phyloP scores from a whole-genome alignment of 2,888 invertebrate species.

The Panopea generosa region DNA sequence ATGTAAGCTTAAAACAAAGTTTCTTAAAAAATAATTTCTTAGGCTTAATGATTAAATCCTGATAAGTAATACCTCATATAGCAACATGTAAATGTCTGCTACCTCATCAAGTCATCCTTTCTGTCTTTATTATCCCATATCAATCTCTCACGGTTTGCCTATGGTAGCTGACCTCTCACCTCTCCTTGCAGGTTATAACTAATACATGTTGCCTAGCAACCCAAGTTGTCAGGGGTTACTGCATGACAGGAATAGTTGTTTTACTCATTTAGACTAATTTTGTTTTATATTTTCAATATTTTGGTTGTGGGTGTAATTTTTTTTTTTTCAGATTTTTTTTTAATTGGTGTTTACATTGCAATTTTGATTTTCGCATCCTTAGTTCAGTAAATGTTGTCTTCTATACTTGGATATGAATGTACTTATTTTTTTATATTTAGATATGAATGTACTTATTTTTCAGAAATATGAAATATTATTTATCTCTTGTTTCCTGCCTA shows the following conservation, averaged over 20 bases:
- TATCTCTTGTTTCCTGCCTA: background rate
- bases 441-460: background rate
- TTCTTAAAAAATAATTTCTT: too few relatives aligned
- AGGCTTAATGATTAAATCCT: too few relatives aligned
- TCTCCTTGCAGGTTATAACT: slow-evolving; percentile 53
- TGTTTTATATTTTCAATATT: slow-evolving; percentile 4
- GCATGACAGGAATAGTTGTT: slow-evolving; percentile 46
- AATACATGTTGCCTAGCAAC: slow-evolving; percentile 38
- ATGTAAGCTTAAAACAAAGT: too few relatives aligned
- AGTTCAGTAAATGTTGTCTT: too few relatives aligned
- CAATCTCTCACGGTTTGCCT: slow-evolving; percentile 40
- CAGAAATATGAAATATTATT: background rate
- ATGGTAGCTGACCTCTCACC: slow-evolving; percentile 44
- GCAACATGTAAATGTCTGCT: too few relatives aligned
- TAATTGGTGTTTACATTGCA: slow-evolving; percentile 21
- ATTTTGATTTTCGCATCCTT: slow-evolving; percentile 23
- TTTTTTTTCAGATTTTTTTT: background rate
- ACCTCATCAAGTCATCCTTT: too few relatives aligned
- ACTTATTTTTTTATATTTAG: slow-evolving; percentile 6
- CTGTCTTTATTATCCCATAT: too few relatives aligned
- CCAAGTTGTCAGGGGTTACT: slow-evolving; percentile 55
- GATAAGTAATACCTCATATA: too few relatives aligned
- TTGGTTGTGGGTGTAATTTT: slow-evolving; percentile 5
- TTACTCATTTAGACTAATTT: background rate
- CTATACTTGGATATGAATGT: background rate